Base-by-base conservation (phyloP, 2,888 invertebrate species). In the Synergus japonicus region DNA sequence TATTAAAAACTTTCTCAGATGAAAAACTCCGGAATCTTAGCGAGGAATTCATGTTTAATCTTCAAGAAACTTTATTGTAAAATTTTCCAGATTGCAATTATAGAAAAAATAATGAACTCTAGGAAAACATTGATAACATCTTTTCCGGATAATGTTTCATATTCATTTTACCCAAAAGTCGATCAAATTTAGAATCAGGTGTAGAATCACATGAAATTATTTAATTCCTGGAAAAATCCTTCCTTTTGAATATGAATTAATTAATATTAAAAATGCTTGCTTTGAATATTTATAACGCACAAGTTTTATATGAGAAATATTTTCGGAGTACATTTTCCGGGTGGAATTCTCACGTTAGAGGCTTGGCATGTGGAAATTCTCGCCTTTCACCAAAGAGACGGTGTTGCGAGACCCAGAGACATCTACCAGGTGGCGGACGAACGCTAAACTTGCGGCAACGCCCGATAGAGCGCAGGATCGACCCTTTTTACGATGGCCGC, bases 401-500 rank as follows among this genome's bases (percentile, higher is more conserved):
- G 65, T 54, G 46, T 54, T 81, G 81, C 18, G 76, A 81, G 82
- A 81, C 76, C 78, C 88, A 87, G 88, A 85, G 91, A 82, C 92
- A 92, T 91, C 92, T 91, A 49, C 87, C 83, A 85, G 81, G 3
- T 8, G 66, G 37, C 49, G 22, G 1, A 29, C 79, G 89, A 89
- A 83, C 83, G 80, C 49, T n/a, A n/a, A 81, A 79, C 83, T 90
- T 90, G 84, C 64, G 84, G 78, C 64, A 80, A 84, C 84, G 79
- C 73, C 89, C 91, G 89, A 80, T 79, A 90, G 91, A 88, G 90
- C 82, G 90, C 91, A 87, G 86, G 82, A 83, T 78, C 86, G 81
- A 84, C 84, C 83, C 84, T 83, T 81, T 85, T 83, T 80, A 78
- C 84, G 78, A 92, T 92, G 91, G 92, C 91, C 86, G 91, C 88